Percentiles rank a stretch among this genome's conserved stretches.
Conservation (phyloP, 2,888 invertebrate species). For the Allygus modestus region DNA sequence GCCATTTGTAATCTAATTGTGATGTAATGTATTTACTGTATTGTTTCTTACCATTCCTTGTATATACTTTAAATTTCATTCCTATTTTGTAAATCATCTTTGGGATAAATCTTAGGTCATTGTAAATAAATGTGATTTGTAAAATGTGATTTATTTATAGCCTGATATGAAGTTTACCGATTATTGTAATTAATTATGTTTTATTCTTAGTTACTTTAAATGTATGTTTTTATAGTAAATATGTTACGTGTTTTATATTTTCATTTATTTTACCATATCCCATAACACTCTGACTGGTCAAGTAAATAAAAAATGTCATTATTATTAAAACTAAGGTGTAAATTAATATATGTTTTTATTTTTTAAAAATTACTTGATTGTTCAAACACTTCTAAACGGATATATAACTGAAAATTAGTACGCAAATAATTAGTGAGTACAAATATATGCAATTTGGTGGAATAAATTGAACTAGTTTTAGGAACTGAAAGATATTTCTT, state of each 20-base stretch:
- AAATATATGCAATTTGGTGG: too few relatives aligned
- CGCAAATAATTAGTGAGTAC: too few relatives aligned
- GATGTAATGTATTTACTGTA: slow-evolving; percentile 26
- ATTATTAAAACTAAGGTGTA: too few relatives aligned
- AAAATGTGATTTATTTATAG: slow-evolving; percentile 51
- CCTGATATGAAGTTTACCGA: slow-evolving; percentile 1
- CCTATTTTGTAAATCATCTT: slow-evolving; percentile 43
- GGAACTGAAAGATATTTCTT: too few relatives aligned
- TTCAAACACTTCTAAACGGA: too few relatives aligned
- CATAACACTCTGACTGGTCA: too few relatives aligned
- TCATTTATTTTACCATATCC: not conserved
- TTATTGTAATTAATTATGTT: slow-evolving; percentile 41
- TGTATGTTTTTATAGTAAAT: slow-evolving; percentile 47
- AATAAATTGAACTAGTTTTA: too few relatives aligned
- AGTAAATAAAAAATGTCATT: too few relatives aligned
- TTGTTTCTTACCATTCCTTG: slow-evolving; percentile 24
- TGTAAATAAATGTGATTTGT: slow-evolving; percentile 58
- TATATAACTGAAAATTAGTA: too few relatives aligned
- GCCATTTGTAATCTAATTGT: slow-evolving; percentile 39
- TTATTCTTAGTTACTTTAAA: slow-evolving; percentile 21
- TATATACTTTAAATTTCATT: slow-evolving; percentile 35
- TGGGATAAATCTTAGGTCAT: slow-evolving; percentile 35
- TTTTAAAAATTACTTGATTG: too few relatives aligned
- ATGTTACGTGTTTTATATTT: slow-evolving; percentile 6
- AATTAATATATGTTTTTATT: too few relatives aligned